Evolutionary conservation across 2,888 invertebrate species (phyloP).

Genomic region (Sthenelais limicola): DNA sequence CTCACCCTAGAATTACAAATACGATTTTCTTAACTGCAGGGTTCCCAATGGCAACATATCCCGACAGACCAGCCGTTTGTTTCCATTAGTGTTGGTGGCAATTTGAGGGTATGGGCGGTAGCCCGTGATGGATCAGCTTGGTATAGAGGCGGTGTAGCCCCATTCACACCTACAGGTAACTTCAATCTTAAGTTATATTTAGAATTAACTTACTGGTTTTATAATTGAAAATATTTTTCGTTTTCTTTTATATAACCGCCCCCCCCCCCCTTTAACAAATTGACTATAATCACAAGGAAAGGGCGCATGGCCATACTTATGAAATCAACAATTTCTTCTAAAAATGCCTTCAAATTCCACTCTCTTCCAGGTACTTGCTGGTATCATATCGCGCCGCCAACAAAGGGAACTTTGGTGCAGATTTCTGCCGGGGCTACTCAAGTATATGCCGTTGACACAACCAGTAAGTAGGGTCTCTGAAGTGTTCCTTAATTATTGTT

Average conservation of each 20-base stretch:
- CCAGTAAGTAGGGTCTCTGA: conserved; percentile 38
- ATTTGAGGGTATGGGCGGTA: conserved; percentile 80
- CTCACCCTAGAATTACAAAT: too few relatives aligned
- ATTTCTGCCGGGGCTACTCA: conserved; percentile 31
- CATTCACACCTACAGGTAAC: conserved; percentile 29
- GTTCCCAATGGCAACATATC: conserved; percentile 84
- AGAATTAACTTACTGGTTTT: neutral
- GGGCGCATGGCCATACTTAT: too few relatives aligned
- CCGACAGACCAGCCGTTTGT: conserved; percentile 85
- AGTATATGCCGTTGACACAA: conserved; percentile 34
- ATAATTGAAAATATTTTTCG: neutral
- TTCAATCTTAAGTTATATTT: neutral
- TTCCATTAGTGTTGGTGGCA: conserved; percentile 74
- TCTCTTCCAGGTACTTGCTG: conserved; percentile 35
- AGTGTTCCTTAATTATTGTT: too few relatives aligned
- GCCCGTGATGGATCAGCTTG: conserved; percentile 89
- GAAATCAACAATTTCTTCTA: too few relatives aligned
- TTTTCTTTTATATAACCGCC: too few relatives aligned
- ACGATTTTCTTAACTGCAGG: too few relatives aligned
- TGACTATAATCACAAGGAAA: too few relatives aligned
- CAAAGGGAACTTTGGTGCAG: conserved; percentile 29
- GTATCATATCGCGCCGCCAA: conserved; percentile 40
- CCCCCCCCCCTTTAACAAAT: too few relatives aligned
- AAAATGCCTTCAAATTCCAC: neutral
- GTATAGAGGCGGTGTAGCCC: conserved; percentile 75